phyloP scores from a whole-genome alignment of 1,140 invertebrate genomes.

The Sarcophaga peregrina region DNA sequence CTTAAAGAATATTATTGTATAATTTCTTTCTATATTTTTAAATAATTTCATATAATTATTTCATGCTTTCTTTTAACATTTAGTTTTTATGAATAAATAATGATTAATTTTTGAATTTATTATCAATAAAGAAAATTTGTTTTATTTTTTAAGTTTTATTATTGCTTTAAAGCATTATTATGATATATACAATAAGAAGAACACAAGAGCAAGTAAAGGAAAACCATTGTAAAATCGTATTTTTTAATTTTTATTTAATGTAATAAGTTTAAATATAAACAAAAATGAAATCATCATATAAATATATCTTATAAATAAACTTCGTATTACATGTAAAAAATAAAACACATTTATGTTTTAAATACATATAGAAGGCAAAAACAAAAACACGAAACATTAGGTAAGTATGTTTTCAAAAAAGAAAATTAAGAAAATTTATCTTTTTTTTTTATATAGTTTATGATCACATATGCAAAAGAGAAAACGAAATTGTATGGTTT shows the following conservation, averaged over 20 bases:
- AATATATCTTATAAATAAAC: slow-evolving; percentile 42
- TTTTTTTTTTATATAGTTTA: too few relatives aligned
- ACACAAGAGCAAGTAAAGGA: neutral
- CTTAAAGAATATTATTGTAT: neutral
- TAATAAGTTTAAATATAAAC: slow-evolving; percentile 23
- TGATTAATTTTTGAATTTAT: slow-evolving; percentile 14
- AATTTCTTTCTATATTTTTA: neutral
- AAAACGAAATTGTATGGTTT: too few relatives aligned
- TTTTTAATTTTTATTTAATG: slow-evolving; percentile 33
- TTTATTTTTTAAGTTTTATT: slow-evolving; percentile 26
- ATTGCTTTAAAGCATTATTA: slow-evolving; percentile 25
- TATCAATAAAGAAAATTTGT: slow-evolving; percentile 3
- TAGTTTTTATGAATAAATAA: neutral
- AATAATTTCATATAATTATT: neutral
- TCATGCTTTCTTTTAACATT: neutral
- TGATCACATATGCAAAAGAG: too few relatives aligned
- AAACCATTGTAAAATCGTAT: slow-evolving; percentile 30
- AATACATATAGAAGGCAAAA: neutral
- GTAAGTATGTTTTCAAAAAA: too few relatives aligned
- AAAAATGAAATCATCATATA: slow-evolving; percentile 28
- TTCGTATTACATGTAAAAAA: slow-evolving; percentile 39
- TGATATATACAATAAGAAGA: neutral
- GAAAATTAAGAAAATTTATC: too few relatives aligned
- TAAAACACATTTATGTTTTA: slow-evolving; percentile 25
- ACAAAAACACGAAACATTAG: neutral